Evolutionary conservation across 2,113 vertebrate genomes (phyloP).

Genomic region (Struthio camelus): DNA sequence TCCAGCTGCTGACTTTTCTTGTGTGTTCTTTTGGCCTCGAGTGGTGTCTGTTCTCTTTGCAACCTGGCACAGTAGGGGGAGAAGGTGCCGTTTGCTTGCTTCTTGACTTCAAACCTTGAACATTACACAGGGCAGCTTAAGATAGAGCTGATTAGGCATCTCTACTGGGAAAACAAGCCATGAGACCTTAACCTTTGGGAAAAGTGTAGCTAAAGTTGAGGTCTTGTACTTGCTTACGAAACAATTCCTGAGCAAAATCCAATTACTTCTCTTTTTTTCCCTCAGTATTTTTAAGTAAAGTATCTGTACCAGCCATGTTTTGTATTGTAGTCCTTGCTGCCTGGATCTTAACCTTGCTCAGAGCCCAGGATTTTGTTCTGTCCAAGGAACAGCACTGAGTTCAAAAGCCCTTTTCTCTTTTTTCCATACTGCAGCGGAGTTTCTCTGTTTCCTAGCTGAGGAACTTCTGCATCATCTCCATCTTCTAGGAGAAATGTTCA

Average conservation of each 20-base stretch:
- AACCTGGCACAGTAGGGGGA: background rate
- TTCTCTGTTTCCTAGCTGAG: background rate
- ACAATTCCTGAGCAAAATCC: background rate
- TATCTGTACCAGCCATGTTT: background rate
- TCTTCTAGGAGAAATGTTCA: background rate
- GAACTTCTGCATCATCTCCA: background rate
- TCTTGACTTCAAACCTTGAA: background rate
- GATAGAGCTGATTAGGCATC: background rate
- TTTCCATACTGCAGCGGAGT: background rate
- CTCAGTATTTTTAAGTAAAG: background rate
- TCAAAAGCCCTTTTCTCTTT: background rate
- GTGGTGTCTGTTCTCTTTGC: background rate
- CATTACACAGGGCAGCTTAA: background rate
- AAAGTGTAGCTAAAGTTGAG: background rate
- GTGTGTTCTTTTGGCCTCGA: background rate
- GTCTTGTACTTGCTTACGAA: background rate
- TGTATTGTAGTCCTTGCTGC: background rate
- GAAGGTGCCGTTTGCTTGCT: background rate
- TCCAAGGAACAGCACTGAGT: no score
- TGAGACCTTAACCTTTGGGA: background rate
- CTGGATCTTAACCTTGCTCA: background rate
- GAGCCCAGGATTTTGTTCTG: background rate
- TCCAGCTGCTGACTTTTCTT: background rate
- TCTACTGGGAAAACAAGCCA: background rate
- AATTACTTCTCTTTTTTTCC: background rate